Conservation (phyloP, 2,888 invertebrate genomes). For the Eilema depressum region DNA sequence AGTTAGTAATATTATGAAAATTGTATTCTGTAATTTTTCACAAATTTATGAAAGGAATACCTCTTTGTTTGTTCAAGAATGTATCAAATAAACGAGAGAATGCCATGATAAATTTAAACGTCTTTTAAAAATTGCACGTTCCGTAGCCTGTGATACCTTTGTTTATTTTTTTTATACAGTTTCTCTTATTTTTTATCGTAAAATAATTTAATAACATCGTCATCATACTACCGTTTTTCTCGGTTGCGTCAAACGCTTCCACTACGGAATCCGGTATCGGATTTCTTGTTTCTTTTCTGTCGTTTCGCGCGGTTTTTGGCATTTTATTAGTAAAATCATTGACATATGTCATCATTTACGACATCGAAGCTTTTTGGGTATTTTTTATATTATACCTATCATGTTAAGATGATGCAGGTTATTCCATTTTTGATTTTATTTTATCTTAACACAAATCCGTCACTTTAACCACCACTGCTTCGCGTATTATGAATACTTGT, state of each 20-base stretch:
- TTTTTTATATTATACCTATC: too few relatives aligned
- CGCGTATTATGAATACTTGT: too few relatives aligned
- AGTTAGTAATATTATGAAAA: neutral
- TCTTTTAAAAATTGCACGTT: neutral
- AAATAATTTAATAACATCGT: too few relatives aligned
- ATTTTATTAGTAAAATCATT: neutral
- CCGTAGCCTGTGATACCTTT: too few relatives aligned
- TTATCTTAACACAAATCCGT: neutral
- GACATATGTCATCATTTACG: neutral
- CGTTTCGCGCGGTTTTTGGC: neutral
- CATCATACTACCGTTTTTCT: too few relatives aligned
- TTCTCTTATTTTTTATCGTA: too few relatives aligned
- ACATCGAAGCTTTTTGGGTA: neutral
- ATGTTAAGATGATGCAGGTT: too few relatives aligned
- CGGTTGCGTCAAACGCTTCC: neutral
- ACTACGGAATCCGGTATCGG: too few relatives aligned
- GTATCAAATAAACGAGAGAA: neutral
- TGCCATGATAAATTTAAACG: neutral
- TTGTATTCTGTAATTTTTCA: neutral
- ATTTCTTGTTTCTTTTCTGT: neutral
- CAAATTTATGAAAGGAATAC: neutral
- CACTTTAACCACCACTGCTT: too few relatives aligned
- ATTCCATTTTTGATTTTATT: neutral
- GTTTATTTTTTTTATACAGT: too few relatives aligned
- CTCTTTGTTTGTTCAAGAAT: neutral